Evolutionary conservation across 2,113 vertebrate genomes (phyloP).

Genomic region (Pteropus alecto): DNA sequence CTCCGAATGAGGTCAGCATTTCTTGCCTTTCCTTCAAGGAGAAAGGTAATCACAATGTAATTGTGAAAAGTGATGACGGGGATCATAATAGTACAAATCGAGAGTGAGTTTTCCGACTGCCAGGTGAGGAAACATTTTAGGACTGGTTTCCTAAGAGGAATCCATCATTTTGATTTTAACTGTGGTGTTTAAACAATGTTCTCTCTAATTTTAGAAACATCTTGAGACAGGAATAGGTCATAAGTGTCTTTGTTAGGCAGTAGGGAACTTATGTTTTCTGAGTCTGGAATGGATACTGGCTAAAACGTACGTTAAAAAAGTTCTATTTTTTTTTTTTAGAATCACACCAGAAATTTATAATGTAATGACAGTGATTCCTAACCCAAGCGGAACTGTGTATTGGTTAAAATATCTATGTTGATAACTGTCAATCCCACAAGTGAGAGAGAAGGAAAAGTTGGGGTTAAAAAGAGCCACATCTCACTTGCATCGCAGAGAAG

Average conservation of each 20-base stretch:
- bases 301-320: background rate
- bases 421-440: background rate
- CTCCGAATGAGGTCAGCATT: background rate
- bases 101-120: constrained; percentile 28
- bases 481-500: background rate
- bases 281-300: background rate
- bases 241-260: background rate
- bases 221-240: background rate
- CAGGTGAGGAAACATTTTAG: constrained; percentile 1
- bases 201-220: constrained; percentile 25
- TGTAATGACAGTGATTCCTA: background rate
- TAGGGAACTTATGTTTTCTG: background rate
- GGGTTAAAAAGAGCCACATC: background rate
- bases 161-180: constrained; percentile 48
- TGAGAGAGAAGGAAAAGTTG: background rate
- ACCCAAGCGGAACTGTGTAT: background rate
- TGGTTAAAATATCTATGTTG: background rate
- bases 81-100: constrained; percentile 17
- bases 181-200: background rate
- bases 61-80: background rate
- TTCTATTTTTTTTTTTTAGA: background rate
- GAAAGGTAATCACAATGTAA: background rate
- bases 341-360: background rate
- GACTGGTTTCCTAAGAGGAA: constrained; percentile 20
- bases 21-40: background rate